phyloP scores from a whole-genome alignment of 2,888 invertebrate genomes.

The Cephus rjabovi region DNA sequence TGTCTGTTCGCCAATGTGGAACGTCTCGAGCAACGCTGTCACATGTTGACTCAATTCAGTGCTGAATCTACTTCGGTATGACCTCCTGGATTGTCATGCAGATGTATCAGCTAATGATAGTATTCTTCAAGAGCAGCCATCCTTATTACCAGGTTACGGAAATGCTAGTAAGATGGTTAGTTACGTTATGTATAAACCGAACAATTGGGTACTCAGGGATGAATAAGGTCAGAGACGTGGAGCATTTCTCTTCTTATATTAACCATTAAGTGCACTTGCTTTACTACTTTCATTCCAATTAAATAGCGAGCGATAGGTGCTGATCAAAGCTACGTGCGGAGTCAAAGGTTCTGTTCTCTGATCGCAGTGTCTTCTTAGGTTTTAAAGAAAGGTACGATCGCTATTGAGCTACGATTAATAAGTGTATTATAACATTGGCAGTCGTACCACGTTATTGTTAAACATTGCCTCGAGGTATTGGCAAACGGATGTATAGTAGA shows the following conservation, averaged over 20 bases:
- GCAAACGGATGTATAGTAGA: background rate
- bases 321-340: background rate
- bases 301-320: conserved; percentile 4
- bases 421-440: background rate
- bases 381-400: background rate
- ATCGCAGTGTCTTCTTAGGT: background rate
- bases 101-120: conserved; percentile 2
- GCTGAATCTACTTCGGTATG: conserved; percentile 64
- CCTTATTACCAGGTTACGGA: background rate
- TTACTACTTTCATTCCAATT: background rate
- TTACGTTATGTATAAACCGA: background rate
- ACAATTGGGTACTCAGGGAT: conserved; percentile 14
- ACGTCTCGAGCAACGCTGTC: conserved; percentile 70
- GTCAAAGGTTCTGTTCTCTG: background rate
- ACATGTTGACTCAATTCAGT: conserved; percentile 66
- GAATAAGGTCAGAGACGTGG: conserved; percentile 16
- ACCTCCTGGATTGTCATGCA: conserved; percentile 26
- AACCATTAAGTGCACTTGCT: conserved; percentile 6
- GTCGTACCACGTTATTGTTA: background rate
- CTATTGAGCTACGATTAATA: background rate
- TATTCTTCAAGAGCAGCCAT: background rate
- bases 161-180: background rate
- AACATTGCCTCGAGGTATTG: background rate
- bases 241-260: conserved; percentile 8
- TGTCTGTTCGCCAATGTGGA: conserved; percentile 77